Percentiles rank a stretch among this genome's conserved stretches.
phyloP scores from a whole-genome alignment of 1,140 invertebrate species.

The Calliphora vicina region DNA sequence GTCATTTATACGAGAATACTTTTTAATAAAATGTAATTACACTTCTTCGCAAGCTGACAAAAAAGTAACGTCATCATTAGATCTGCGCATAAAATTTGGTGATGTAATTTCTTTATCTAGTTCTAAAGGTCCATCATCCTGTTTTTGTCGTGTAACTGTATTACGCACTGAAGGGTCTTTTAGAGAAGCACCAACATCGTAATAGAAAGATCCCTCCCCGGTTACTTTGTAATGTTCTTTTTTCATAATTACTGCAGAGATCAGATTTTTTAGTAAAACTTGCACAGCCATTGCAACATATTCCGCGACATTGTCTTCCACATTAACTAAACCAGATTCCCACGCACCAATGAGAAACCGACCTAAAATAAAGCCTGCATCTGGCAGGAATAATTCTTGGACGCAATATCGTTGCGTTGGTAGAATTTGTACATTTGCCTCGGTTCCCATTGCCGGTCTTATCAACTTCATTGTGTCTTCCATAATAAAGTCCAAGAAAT shows the following conservation, averaged over 20 bases:
- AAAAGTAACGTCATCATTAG: constrained; percentile 62
- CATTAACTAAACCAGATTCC: constrained; percentile 81
- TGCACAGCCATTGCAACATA: constrained; percentile 78
- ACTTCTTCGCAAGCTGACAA: constrained; percentile 60
- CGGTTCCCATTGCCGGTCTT: constrained; percentile 43
- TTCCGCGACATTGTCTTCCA: constrained; percentile 78
- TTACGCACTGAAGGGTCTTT: constrained; percentile 57
- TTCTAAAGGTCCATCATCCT: constrained; percentile 64
- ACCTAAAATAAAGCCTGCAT: constrained; percentile 78
- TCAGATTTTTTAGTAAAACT: constrained; percentile 79
- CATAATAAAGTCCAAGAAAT: constrained; percentile 66
- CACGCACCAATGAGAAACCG: constrained; percentile 81
- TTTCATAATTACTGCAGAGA: constrained; percentile 74
- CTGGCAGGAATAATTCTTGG: constrained; percentile 77
- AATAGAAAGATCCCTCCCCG: constrained; percentile 73
- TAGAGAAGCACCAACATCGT: constrained; percentile 72
- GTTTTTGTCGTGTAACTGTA: constrained; percentile 58
- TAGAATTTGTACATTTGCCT: constrained; percentile 49
- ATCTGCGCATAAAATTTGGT: constrained; percentile 64
- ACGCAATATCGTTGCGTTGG: constrained; percentile 66
- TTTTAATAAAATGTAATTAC: constrained; percentile 41
- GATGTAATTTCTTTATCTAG: constrained; percentile 66
- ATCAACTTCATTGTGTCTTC: constrained; percentile 58
- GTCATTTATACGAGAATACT: neutral
- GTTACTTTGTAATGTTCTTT: constrained; percentile 75